Conservation (phyloP, 2,797 vertebrate species). For the Gobio occitaniae region DNA sequence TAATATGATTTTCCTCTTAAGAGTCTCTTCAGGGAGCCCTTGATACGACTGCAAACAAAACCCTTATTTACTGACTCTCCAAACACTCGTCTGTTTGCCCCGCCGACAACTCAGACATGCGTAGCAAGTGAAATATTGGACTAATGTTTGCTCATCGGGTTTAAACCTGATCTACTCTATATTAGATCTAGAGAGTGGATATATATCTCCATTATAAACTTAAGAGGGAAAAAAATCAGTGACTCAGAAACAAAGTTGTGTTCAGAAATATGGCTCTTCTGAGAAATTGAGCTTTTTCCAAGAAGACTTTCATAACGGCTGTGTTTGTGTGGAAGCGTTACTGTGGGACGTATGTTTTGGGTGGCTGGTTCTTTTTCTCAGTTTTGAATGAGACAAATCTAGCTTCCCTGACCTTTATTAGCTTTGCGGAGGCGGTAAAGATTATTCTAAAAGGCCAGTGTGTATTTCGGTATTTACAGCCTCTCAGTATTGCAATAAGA, state of each 20-base stretch:
- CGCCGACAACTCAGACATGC: neutral
- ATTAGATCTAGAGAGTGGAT: conserved; percentile 11
- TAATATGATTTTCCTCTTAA: conserved; percentile 11
- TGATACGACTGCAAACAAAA: conserved; percentile 12
- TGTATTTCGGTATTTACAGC: conserved; percentile 37
- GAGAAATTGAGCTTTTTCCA: neutral
- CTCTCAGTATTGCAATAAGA: neutral
- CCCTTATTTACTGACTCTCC: conserved; percentile 16
- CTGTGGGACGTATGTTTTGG: neutral
- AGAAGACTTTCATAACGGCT: conserved; percentile 20
- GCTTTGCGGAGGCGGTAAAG: conserved; percentile 23
- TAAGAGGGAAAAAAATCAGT: neutral
- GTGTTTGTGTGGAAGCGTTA: neutral
- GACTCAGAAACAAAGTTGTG: conserved; percentile 1
- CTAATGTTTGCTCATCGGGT: conserved; percentile 31
- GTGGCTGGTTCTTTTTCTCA: conserved; percentile 6
- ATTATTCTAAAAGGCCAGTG: conserved; percentile 28
- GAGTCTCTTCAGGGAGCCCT: neutral
- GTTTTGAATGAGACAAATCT: conserved; percentile 24
- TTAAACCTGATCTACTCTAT: conserved; percentile 15
- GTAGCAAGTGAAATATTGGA: conserved; percentile 9
- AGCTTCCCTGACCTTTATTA: conserved; percentile 30
- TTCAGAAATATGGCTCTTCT: neutral
- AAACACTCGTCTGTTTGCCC: conserved; percentile 30
- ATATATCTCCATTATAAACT: neutral